Base-by-base conservation (phyloP, 92 coral and sea anemone species). In the Actinernus sp. region DNA sequence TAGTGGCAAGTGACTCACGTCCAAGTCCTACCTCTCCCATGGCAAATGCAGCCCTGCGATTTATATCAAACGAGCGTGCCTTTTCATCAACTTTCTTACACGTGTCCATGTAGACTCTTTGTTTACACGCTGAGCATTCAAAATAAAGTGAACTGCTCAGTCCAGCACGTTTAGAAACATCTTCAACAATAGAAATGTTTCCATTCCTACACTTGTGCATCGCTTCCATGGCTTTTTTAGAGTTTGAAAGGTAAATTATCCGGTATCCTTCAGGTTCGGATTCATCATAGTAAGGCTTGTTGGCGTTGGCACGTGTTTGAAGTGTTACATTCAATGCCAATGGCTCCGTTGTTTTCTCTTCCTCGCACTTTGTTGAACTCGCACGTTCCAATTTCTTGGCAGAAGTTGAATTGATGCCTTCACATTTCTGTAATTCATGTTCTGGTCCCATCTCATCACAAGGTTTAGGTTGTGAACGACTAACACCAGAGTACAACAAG, bases 21-120 rank as follows among this genome's bases (percentile, higher is more conserved):
- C 81, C 81, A 11, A 73, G 34, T 22, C 81, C 69, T 28, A 73
- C 26, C 27, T 56, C 77, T 12, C 77, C 54, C 67, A 70, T 70
- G 9, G 77, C 77, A 57, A 37, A 70, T 18, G 55, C 64, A 2
- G 67, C 37, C 41, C 67, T 70, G 13, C 77, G 24, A 49, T 70
- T 70, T 7, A 70, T 41, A 27, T 69, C 77, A 69, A 69, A 39
- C 19, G 75, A 49, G 26, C 29, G 63, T 56, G 55, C 55, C 26
- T 26, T 58, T 20, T 46, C 36, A 1, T 18, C 66, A 3, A 58
- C 63, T 39, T 51, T 47, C 40, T 27, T 59, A 21, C 55, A 23
- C 19, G 57, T 57, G 37, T 29, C 78, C 50, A 55, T 52, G 48
- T 68, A 40, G n/a, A 68, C 76, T 13, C 76, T 19, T 9, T 68